phyloP scores from a whole-genome alignment of 2,888 invertebrate species.

The Isotomurus palustris region DNA sequence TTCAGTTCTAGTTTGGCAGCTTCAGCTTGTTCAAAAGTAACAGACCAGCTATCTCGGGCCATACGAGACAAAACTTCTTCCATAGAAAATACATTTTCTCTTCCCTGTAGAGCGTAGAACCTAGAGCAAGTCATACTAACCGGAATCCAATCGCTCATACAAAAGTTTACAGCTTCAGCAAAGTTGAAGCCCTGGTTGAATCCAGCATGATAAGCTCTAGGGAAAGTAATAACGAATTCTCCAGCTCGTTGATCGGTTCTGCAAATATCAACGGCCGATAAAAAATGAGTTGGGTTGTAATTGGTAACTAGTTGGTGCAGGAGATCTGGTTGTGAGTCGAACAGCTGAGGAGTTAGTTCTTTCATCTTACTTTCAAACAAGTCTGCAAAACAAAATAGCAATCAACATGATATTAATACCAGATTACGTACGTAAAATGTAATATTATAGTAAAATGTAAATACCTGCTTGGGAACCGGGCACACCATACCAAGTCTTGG shows the following conservation, averaged over 20 bases:
- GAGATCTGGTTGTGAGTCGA: conserved; percentile 90
- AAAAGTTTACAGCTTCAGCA: conserved; percentile 99
- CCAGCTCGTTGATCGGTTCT: conserved; percentile 95
- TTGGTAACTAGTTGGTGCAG: conserved; percentile 97
- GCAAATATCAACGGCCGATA: conserved; percentile 59
- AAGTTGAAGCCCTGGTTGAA: conserved; percentile 99
- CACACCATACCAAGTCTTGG: conserved; percentile 97
- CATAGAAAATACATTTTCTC: not conserved
- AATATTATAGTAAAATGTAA: too few relatives aligned
- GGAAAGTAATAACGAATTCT: conserved; percentile 98
- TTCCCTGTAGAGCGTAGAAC: not conserved
- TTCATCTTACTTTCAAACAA: conserved; percentile 63
- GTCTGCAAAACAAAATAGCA: not conserved
- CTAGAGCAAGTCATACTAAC: not conserved
- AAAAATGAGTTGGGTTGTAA: conserved; percentile 95
- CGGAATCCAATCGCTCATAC: conserved; percentile 91
- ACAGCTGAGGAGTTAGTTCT: conserved; percentile 91
- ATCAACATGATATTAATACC: too few relatives aligned
- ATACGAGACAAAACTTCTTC: not conserved
- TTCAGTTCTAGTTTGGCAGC: not conserved
- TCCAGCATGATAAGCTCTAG: conserved; percentile 97
- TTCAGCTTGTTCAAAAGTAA: not conserved
- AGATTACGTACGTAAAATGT: too few relatives aligned
- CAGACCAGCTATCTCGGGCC: not conserved
- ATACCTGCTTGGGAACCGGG: conserved; percentile 80